phyloP scores from a whole-genome alignment of 2,888 invertebrate genomes.

The Esperia sulphurella region DNA sequence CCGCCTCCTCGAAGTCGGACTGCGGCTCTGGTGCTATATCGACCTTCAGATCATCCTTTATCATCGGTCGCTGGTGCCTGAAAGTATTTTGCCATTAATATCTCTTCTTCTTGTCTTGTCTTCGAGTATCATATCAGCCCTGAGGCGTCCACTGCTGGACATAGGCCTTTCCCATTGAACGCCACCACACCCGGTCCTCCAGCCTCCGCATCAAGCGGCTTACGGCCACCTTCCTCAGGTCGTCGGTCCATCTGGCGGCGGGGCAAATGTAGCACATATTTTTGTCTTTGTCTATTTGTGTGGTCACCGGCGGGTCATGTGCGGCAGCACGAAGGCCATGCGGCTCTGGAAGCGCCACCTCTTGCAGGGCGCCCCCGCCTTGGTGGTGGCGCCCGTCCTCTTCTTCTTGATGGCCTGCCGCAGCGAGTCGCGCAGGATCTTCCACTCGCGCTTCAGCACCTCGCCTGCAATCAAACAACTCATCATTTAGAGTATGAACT shows the following conservation, averaged over 20 bases:
- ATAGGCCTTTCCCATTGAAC: too few species aligned
- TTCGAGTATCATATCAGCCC: too few species aligned
- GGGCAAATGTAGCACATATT: too few species aligned
- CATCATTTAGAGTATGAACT: too few species aligned
- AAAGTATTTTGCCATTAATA: too few species aligned
- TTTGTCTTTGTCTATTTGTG: too few species aligned
- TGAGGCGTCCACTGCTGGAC: too few species aligned
- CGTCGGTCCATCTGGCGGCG: too few species aligned
- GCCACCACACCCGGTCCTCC: too few species aligned
- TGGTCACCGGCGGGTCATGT: constrained; percentile 44
- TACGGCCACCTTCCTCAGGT: too few species aligned
- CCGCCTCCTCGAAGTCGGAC: not conserved
- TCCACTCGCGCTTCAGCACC: constrained; percentile 68
- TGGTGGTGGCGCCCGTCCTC: constrained; percentile 41
- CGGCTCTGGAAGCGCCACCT: constrained; percentile 65
- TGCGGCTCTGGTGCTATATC: constrained; percentile 31
- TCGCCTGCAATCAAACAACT: constrained; percentile 42
- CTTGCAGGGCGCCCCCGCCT: constrained; percentile 57
- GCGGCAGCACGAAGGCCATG: constrained; percentile 66
- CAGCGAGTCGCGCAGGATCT: constrained; percentile 69
- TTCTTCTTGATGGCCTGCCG: constrained; percentile 62
- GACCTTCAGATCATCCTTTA: constrained; percentile 40
- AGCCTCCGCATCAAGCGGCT: too few species aligned
- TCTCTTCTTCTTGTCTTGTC: too few species aligned
- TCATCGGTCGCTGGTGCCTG: constrained; percentile 38